Base-by-base conservation (phyloP, 2,888 invertebrate species). In the Diarsia brunnea region DNA sequence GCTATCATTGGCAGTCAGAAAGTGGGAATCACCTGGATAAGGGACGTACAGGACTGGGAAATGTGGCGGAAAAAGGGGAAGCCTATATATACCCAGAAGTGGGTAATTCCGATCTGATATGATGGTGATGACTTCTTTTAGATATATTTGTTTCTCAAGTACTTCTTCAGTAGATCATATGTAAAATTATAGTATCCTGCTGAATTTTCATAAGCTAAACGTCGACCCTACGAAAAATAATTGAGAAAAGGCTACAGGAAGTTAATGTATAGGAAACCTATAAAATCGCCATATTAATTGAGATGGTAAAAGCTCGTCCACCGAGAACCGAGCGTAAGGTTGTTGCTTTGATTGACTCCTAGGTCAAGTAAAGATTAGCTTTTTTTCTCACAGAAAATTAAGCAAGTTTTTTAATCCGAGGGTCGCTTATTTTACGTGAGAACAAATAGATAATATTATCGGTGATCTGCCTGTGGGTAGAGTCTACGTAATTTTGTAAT, bases 381-480 rank as follows among this genome's bases (percentile, higher is more conserved):
- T 55, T 73, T 76, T 58, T 77, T 78, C 64, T 64, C 72, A 78
- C 79, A 64, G 31, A 53, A 45, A 53, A 55, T 72, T 45, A n/a
- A 0, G 0, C 63, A 45, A 43, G 63, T 49, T 21, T 70, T 69
- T 55, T 55, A 64, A 71, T 49, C 7, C 51, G 72, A 51, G 21
- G 77, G 72, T 65, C 72, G 51, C 11, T 72, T 51, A 45, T 64
- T 58, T n/a, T n/a, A 51, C 73, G 79, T 58, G 77, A n/a, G 73
- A 78, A 78, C 3, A 72, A 79, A 27, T 38, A 73, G 2, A 73
- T 38, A 79, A 73, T 79, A 58, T 65, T 79, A 78, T 79, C 79
- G 49, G 24, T 72, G 38, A 77, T 78, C 63, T 64, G 21, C 47
- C 55, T 53, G 24, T 74, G 31, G 24, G 45, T 47, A 63, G 16